Percentiles rank a stretch among this genome's conserved stretches.
These are phyloP conservation scores for Dysidea cf. avara DNA, from an alignment of 37 sponge, comb jelly and placozoan genomes.

Conservation along the genomic window DNA sequence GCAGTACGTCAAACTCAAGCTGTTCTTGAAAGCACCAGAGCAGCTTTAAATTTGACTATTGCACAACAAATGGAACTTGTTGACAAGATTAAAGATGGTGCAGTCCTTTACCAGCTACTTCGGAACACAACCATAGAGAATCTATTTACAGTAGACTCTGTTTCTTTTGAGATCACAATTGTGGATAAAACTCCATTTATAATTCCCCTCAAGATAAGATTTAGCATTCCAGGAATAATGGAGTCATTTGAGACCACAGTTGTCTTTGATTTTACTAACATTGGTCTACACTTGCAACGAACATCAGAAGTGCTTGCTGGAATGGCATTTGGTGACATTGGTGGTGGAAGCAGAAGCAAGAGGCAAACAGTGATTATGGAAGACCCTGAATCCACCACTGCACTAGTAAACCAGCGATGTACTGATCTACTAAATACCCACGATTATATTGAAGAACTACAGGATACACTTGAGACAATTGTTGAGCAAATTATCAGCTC, in stretches of 20 bases:
- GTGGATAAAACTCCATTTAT: not conserved
- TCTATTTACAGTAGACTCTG: not conserved
- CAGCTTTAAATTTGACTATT: no score
- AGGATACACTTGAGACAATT: no score
- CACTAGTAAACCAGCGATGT: slow-evolving; percentile 7
- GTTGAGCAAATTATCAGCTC: no score
- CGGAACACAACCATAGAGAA: not conserved
- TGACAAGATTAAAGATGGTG: no score
- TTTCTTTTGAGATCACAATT: not conserved
- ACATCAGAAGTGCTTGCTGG: not conserved
- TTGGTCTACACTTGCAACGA: not conserved
- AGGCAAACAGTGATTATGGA: slow-evolving; percentile 1
- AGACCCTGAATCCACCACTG: not conserved
- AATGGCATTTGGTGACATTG: no score
- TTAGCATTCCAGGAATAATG: not conserved
- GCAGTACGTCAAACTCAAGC: no score
- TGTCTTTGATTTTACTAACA: slow-evolving; percentile 3
- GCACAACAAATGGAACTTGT: no score
- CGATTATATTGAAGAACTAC: slow-evolving; percentile 8
- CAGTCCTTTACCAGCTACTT: no score
- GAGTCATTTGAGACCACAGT: not conserved
- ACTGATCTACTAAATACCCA: slow-evolving; percentile 1
- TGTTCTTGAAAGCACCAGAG: no score
- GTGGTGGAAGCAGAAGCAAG: not conserved
- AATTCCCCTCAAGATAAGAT: not conserved